Evolutionary conservation across 2,113 vertebrate species (phyloP).

Genomic region (Notarius lentiginosus): DNA sequence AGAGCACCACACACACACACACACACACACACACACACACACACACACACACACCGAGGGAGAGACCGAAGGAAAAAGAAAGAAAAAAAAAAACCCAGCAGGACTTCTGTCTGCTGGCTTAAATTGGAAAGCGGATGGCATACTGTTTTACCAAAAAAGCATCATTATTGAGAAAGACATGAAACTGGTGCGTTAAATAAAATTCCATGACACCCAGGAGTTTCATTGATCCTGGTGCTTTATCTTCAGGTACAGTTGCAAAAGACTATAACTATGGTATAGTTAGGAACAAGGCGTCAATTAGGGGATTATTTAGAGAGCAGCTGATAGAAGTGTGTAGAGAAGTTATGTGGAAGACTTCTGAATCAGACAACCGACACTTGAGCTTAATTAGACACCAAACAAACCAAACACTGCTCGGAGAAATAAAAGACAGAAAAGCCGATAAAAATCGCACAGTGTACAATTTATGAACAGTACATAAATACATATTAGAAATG

Average conservation of each 20-base stretch:
- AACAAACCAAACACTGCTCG: background rate
- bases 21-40: too few relatives aligned
- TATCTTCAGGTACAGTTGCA: background rate
- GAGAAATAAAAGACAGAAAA: background rate
- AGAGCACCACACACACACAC: too few relatives aligned
- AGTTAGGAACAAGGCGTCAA: background rate
- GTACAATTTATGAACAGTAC: background rate
- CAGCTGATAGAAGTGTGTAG: background rate
- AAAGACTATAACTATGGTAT: background rate
- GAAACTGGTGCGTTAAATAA: conserved; percentile 31
- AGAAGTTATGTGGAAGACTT: background rate
- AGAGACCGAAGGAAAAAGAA: conserved; percentile 12
- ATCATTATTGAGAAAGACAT: conserved; percentile 16
- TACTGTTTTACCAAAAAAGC: conserved; percentile 6
- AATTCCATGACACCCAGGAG: conserved; percentile 7
- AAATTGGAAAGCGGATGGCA: conserved; percentile 27
- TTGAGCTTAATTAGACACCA: conserved; percentile 2
- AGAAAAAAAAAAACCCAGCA: conserved; percentile 18
- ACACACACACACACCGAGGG: background rate
- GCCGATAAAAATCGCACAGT: background rate
- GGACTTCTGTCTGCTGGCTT: conserved; percentile 19
- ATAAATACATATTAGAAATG: background rate
- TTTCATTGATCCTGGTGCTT: background rate
- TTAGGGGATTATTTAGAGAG: background rate
- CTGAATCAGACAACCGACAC: background rate